Evolutionary conservation across 2,113 vertebrate genomes (phyloP), one percentile per base, ranked within the genome.

Genomic region (Psophia crepitans): DNA sequence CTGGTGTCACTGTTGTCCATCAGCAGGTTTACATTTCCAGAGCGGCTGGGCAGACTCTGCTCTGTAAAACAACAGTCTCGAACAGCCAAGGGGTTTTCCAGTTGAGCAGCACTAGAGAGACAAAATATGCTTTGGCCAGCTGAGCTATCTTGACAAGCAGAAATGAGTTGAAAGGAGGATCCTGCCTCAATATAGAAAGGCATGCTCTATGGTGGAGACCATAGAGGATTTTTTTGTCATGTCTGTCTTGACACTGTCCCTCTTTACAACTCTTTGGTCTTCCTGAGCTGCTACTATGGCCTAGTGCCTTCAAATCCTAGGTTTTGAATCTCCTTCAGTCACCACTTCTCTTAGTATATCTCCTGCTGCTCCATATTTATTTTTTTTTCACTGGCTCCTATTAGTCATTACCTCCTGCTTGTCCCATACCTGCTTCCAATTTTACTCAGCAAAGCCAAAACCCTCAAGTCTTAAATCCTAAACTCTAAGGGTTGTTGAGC

Each of bases 401-500:
- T 54, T 96, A 26, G 32, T 70, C 20, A 4, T 84, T 87, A 54
- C 68, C 37, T 84, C 28, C 44, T 77, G 16, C 43, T 48, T 69
- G 69, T 57, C 65, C 74, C 60, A 28, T 93, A 91, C 96, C 87
- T 94, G 87, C 65, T 96, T 91, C 84, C 44, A 84, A 75, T 92
- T 96, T 89, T 48, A n/a, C 61, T 79, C 33, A 17, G 81, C 19
- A 19, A 68, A 93, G 78, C 91, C 89, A 56, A 87, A 93, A 39
- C 60, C 73, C 69, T 91, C 0, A 3, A 91, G 87, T 71, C 84
- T 94, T 93, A 94, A 93, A 93, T 94, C 54, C 80, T 89, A 6
- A 76, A 75, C 76, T 84, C 92, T 23, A 11, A 96, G 82, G 76
- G 76, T 71, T 96, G 85, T 94, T 92, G 95, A 95, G 80, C 95